Conservation (phyloP, 2,797 vertebrate genomes). For the Manis javanica region DNA sequence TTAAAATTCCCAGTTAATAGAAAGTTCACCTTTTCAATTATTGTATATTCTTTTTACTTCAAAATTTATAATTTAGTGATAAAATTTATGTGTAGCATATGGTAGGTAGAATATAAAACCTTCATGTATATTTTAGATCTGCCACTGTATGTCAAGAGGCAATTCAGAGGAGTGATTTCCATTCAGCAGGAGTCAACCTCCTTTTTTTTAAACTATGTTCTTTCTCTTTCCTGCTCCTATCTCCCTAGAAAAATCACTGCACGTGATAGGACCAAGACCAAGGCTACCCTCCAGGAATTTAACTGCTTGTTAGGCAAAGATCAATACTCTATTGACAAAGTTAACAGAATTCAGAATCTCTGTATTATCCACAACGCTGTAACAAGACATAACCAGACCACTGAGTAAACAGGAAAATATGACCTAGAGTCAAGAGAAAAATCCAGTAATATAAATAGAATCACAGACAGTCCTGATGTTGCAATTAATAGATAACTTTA, state of each 20-base stretch:
- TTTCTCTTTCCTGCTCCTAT: neutral
- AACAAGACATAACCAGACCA: neutral
- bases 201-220: neutral
- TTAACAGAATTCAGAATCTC: neutral
- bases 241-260: neutral
- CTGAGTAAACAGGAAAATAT: conserved; percentile 23
- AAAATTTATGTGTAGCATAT: neutral
- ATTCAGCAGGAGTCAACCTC: neutral
- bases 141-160: neutral
- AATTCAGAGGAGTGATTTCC: neutral
- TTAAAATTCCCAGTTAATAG: neutral
- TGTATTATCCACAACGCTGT: neutral
- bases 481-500: neutral
- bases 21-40: neutral
- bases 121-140: neutral
- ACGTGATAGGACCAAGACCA: neutral
- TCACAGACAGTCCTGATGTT: neutral
- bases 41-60: conserved; percentile 24
- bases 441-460: neutral
- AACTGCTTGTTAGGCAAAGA: conserved; percentile 25
- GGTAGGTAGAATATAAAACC: neutral
- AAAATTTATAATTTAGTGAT: neutral
- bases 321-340: conserved; percentile 11
- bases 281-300: neutral
- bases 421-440: conserved; percentile 35